phyloP scores from a whole-genome alignment of 2,888 invertebrate species.

The Chrysodeixis includens region DNA sequence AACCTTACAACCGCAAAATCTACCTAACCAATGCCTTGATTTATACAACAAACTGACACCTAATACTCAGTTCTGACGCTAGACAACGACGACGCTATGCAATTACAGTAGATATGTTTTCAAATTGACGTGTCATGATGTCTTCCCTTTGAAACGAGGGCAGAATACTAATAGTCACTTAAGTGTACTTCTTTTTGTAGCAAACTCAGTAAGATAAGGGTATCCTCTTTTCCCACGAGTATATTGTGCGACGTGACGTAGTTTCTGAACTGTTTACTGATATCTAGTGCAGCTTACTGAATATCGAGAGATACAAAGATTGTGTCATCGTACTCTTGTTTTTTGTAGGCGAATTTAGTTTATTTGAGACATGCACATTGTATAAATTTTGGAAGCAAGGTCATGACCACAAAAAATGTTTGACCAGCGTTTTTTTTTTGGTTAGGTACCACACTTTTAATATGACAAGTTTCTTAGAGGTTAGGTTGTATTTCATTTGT shows the following conservation, averaged over 20 bases:
- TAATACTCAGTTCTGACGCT: not conserved
- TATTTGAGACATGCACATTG: not conserved
- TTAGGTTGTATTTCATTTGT: too few species aligned
- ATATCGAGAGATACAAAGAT: not conserved
- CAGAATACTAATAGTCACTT: constrained; percentile 2
- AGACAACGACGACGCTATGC: not conserved
- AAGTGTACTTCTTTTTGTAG: not conserved
- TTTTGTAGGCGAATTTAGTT: not conserved
- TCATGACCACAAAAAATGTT: too few species aligned
- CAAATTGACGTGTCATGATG: constrained; percentile 5
- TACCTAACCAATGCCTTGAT: not conserved
- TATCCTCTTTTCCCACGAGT: constrained; percentile 7
- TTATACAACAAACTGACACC: not conserved
- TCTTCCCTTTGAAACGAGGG: not conserved
- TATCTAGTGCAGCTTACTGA: not conserved
- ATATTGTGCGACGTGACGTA: constrained; percentile 8
- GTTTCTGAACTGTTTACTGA: constrained; percentile 11
- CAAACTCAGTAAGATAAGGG: not conserved
- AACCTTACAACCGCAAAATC: too few species aligned
- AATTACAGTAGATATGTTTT: not conserved
- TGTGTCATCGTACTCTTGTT: not conserved
- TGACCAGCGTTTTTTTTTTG: too few species aligned
- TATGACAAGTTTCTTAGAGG: too few species aligned
- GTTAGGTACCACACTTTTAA: too few species aligned
- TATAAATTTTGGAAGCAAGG: not conserved